A percentile compares a stretch with the other conserved stretches of the same genome.
Evolutionary conservation across 1,140 invertebrate genomes (phyloP).

Genomic region (Ooceraea biroi): DNA sequence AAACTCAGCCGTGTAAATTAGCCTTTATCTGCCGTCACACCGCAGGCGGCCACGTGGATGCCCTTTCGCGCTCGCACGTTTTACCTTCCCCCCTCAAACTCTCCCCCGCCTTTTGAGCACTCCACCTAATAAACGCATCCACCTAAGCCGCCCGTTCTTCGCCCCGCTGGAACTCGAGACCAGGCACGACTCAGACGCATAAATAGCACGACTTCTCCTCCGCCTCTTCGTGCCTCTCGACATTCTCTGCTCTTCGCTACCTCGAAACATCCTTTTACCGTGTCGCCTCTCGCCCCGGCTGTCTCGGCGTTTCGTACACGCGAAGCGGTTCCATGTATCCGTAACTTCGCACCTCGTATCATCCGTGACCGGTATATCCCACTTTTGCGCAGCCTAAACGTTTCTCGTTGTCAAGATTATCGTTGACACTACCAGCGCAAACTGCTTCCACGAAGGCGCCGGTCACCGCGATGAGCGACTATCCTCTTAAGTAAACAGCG

Average conservation of each 20-base stretch:
- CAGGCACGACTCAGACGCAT: constrained; percentile 69
- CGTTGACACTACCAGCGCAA: constrained; percentile 59
- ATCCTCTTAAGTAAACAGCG: constrained; percentile 23
- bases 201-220: constrained; percentile 64
- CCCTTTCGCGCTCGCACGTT: constrained; percentile 2
- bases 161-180: constrained; percentile 61
- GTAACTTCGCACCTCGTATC: constrained; percentile 73
- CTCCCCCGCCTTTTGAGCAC: not conserved
- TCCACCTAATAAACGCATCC: constrained; percentile 70
- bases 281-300: constrained; percentile 40
- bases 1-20: constrained; percentile 42
- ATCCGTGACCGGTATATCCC: constrained; percentile 43
- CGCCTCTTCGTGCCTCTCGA: not conserved
- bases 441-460: constrained; percentile 51
- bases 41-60: constrained; percentile 41
- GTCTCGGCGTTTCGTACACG: not conserved
- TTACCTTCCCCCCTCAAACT: not conserved
- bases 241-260: not conserved
- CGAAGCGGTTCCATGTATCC: constrained; percentile 43
- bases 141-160: constrained; percentile 53
- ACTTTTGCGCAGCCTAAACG: constrained; percentile 21
- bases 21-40: constrained; percentile 47
- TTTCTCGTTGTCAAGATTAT: constrained; percentile 61
- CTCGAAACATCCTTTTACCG: constrained; percentile 38
- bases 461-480: constrained; percentile 23